Base-by-base conservation (phyloP, 1,140 invertebrate species). In the Pentalonia nigronervosa region DNA sequence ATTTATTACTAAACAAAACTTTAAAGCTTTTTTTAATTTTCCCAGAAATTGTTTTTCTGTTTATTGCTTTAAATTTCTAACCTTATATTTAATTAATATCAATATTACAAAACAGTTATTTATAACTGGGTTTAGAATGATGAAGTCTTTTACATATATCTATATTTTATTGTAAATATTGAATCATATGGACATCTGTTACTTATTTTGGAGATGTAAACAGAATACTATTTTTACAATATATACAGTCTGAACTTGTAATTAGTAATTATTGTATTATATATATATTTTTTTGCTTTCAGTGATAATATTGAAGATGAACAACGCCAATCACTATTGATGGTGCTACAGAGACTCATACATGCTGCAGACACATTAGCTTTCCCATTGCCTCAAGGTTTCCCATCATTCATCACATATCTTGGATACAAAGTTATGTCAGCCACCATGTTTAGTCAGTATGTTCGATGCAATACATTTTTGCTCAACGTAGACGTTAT, bases 401-500 rank as follows among this genome's bases (percentile, higher is more conserved):
- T 98, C 94, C 97, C 97, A 23, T 98, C 98, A 23, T 98, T 98
- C 95, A 97, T 98, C 94, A 97, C 97, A 21, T 98, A 97, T 95
- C 96, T 98, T 83, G 98, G 97, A 3, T 98, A 98, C 95, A 96
- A 97, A 94, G 97, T 97, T 6, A 95, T 98, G 91, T 96, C 96
- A 87, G 98, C 97, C 95, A 95, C 97, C 86, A 97, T 97, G 94
- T 98, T 98, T 95, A 94, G 97, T 67, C 97, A 98, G 95, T 98
- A 98, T 95, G 96, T 98, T 67, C 96, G 97, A 94, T 96, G 97
- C 93, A 97, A 97, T 94, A 97, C 98, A 89, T 97, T 98, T 94
- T 97, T 98, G 94, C 95, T 98, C 91, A 97, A 98, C 96, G 97
- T 98, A 47, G 98, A 98, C 94, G 97, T 98, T 4, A 97, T 98